Base-by-base conservation (phyloP, 1,140 invertebrate species). In the Leptopilina clavipes region DNA sequence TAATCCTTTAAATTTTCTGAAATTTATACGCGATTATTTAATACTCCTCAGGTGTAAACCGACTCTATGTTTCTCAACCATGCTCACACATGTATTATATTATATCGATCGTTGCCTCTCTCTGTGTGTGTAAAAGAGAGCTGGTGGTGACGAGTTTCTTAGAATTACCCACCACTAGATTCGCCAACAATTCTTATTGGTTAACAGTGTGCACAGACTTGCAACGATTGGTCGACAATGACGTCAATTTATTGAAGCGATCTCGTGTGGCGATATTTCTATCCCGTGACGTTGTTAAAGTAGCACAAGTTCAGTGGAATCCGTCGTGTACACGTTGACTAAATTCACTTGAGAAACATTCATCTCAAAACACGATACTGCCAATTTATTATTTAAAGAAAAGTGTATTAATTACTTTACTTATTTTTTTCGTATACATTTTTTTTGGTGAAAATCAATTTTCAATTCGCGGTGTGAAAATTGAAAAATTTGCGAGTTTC, bases 271-370 rank as follows among this genome's bases (percentile, higher is more conserved):
- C 25, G 9, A 43, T 19, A 45, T 45, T 40, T 9, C 17, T 11
- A 72, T 70, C 48, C 25, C 54, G 80, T 85, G 82, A 84, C 83
- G 84, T 74, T 76, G 71, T 83, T 79, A 81, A 81, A 73, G 79
- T 76, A 73, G 72, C 72, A 77, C 73, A 25, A 73, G 22, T 52
- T 14, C n/a, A 73, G 22, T 18, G 45, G 22, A 54, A 52, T 19
- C 45, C 72, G 72, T 31, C 48, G 72, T 14, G 52, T 56, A 6
- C 12, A 31, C 22, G 14, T 37, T 65, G 14, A 59, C 54, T 59
- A 31, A 45, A 54, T 31, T 37, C 5, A n/a, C 12, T 31, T 14
- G 19, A 59, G 52, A 18, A 19, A 18, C 17, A 31, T n/a, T 48
- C 11, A 1, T 44, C 44, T 17, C 5, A n/a, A 8, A 52, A 52